A percentile compares a stretch with the other conserved stretches of the same genome.
These are phyloP conservation scores for Polyploca ridens DNA, from an alignment of 2,888 invertebrate genomes.

Conservation along the genomic window DNA sequence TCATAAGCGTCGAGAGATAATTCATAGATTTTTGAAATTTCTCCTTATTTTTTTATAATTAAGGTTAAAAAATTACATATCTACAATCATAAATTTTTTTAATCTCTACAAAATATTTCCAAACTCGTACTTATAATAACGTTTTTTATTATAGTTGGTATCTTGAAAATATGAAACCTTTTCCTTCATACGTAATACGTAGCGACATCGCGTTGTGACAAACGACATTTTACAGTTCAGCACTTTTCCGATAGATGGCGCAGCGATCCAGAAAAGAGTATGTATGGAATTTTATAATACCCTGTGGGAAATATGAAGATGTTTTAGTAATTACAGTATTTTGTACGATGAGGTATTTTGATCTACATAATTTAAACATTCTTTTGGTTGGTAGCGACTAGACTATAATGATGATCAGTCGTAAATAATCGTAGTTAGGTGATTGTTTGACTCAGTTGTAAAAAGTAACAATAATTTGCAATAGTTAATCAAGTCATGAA, in stretches of 20 bases:
- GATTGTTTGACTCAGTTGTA: no score
- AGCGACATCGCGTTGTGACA: constrained; percentile 79
- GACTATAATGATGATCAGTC: no score
- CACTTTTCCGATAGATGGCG: constrained; percentile 67
- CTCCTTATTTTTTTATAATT: no score
- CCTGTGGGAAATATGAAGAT: constrained; percentile 36
- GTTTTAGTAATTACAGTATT: constrained; percentile 36
- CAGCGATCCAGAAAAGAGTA: constrained; percentile 24
- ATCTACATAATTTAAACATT: constrained; percentile 8
- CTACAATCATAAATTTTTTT: no score
- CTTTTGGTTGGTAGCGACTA: constrained; percentile 4
- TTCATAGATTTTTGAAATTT: no score
- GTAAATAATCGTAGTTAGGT: no score
- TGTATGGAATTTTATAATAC: constrained; percentile 28
- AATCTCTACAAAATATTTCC: no score
- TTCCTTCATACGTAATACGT: constrained; percentile 28
- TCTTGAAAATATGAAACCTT: background rate
- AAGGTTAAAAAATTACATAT: no score
- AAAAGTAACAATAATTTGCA: background rate
- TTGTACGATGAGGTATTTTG: constrained; percentile 28
- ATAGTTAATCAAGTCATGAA: no score
- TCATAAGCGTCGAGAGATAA: no score
- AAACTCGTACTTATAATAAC: no score
- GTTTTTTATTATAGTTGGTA: no score
- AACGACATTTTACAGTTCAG: constrained; percentile 69